Evolutionary conservation across 2,888 invertebrate genomes (phyloP).

Genomic region (Diabrotica balteata): DNA sequence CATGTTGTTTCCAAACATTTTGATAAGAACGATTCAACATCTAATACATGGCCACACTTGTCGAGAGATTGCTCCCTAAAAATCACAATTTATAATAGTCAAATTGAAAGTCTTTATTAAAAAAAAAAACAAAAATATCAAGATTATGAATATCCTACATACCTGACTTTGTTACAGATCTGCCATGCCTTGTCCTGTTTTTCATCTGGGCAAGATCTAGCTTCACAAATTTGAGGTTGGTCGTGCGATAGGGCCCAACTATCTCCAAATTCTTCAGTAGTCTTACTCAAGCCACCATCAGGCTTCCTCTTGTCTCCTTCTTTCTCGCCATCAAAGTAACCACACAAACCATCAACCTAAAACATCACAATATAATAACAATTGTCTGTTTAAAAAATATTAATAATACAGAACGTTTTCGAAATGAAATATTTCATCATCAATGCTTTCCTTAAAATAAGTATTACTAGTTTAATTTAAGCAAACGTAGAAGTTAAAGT

Average conservation of each 20-base stretch:
- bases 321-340: constrained; percentile 72
- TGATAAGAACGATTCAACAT: constrained; percentile 73
- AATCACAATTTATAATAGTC: background rate
- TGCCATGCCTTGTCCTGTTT: constrained; percentile 71
- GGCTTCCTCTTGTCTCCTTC: constrained; percentile 77
- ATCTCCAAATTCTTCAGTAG: constrained; percentile 76
- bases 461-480: too few relatives aligned
- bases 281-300: constrained; percentile 68
- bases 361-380: background rate
- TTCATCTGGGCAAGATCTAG: constrained; percentile 68
- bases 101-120: too few relatives aligned
- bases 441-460: too few relatives aligned
- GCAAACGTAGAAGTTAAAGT: too few relatives aligned
- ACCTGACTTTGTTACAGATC: constrained; percentile 69
- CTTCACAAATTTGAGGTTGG: constrained; percentile 64
- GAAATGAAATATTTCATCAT: too few relatives aligned
- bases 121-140: too few relatives aligned
- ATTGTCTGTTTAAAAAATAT: too few relatives aligned
- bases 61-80: constrained; percentile 67
- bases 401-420: background rate
- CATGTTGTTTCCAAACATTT: constrained; percentile 80
- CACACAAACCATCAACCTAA: constrained; percentile 79
- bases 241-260: constrained; percentile 73
- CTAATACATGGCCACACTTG: constrained; percentile 69
- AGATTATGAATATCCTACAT: constrained; percentile 20